Conservation (phyloP, 2,888 invertebrate species). For the Polydrusus cervinus region DNA sequence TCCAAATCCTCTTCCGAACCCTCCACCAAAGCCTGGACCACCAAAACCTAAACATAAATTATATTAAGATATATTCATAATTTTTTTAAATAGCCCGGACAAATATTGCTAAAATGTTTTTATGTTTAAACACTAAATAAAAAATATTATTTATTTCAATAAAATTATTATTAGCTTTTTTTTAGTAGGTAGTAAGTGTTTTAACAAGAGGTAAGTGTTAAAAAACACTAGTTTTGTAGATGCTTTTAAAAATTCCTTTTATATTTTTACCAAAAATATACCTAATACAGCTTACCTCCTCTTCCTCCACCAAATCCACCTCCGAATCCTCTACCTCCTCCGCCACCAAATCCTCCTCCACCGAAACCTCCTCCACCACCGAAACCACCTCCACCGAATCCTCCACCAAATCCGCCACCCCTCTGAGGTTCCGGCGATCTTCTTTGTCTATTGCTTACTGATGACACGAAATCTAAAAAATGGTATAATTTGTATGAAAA, state of each 20-base stretch:
- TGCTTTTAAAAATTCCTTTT: no score
- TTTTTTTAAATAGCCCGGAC: no score
- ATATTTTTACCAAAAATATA: no score
- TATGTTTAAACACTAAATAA: no score
- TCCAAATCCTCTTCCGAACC: slow-evolving; percentile 34
- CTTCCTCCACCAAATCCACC: slow-evolving; percentile 22
- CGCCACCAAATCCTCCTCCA: slow-evolving; percentile 27
- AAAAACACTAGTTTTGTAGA: no score
- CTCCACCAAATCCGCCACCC: slow-evolving; percentile 14
- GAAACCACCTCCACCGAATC: slow-evolving; percentile 22
- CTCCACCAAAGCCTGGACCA: slow-evolving; percentile 33
- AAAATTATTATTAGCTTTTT: no score
- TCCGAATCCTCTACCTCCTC: slow-evolving; percentile 22
- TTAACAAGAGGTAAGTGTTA: no score
- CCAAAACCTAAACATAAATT: slow-evolving; percentile 36
- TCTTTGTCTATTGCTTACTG: slow-evolving; percentile 10
- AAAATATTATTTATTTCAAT: no score
- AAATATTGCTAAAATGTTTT: no score
- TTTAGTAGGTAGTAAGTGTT: no score
- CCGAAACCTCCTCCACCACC: slow-evolving; percentile 28
- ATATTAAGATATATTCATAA: neutral
- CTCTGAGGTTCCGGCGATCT: slow-evolving; percentile 24
- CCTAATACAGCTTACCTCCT: slow-evolving; percentile 16
- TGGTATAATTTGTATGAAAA: neutral
- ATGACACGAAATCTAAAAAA: neutral